phyloP scores from a whole-genome alignment of 2,797 vertebrate species.

The Scyliorhinus canicula region DNA sequence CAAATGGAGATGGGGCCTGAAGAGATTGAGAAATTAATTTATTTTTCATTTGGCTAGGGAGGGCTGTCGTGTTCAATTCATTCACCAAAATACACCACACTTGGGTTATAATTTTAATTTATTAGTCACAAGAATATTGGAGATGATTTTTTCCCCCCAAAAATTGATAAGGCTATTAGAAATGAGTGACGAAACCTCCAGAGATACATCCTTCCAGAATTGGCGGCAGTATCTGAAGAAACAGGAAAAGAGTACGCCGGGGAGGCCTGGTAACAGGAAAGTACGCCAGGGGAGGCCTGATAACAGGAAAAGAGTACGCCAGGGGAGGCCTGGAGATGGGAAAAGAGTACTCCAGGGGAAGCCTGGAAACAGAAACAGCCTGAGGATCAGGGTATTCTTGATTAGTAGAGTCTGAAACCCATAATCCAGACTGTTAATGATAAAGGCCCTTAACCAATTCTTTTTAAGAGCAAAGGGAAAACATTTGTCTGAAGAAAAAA shows the following conservation, averaged over 20 bases:
- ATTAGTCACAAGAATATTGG: neutral
- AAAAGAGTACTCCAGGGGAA: neutral
- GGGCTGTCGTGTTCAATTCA: neutral
- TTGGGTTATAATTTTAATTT: neutral
- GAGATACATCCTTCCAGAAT: neutral
- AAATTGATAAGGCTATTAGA: neutral
- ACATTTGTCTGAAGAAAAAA: neutral
- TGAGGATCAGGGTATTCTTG: neutral
- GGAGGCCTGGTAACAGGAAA: neutral
- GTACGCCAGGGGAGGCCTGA: no score
- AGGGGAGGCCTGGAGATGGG: neutral
- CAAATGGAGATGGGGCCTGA: neutral
- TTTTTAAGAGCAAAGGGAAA: neutral
- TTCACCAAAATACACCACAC: neutral
- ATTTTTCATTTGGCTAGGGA: neutral
- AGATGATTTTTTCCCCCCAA: no score
- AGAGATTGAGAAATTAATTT: neutral
- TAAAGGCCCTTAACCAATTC: neutral
- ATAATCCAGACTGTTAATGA: neutral
- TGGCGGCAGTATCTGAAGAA: neutral
- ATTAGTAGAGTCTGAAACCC: neutral
- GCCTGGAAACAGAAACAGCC: neutral
- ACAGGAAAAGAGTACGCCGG: neutral
- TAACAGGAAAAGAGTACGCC: no score
- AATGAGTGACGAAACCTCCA: neutral